Percentiles rank a stretch among this genome's conserved stretches.
phyloP scores from a whole-genome alignment of 2,113 vertebrate genomes.

The Proterorhinus semilunaris region DNA sequence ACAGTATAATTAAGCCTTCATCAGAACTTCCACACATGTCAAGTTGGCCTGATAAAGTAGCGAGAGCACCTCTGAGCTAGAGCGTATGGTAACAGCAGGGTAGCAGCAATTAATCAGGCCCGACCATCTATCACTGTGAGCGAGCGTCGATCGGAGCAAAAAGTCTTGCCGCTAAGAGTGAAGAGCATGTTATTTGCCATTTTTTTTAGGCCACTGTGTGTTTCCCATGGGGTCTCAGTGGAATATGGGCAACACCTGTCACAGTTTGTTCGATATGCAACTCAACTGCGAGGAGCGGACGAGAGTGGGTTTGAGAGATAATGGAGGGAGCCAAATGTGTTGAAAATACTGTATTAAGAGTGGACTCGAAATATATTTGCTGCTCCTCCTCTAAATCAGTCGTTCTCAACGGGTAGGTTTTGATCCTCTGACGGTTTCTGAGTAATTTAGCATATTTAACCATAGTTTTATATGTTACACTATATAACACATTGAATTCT shows the following conservation, averaged over 20 bases:
- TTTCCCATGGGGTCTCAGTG: background rate
- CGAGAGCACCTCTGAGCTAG: background rate
- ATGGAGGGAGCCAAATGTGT: background rate
- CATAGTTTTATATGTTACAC: too few relatives aligned
- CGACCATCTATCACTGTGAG: background rate
- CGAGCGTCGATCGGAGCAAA: background rate
- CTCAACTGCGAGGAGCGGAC: background rate
- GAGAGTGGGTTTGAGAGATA: background rate
- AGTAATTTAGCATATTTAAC: too few relatives aligned
- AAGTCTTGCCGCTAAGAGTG: background rate
- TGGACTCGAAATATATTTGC: background rate
- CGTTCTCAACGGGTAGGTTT: too few relatives aligned
- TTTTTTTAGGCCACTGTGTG: background rate
- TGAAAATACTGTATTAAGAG: background rate
- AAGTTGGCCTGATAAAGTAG: background rate
- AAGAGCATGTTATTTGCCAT: constrained; percentile 1
- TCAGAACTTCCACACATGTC: background rate
- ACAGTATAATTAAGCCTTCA: background rate
- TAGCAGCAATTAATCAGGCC: background rate
- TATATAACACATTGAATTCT: too few relatives aligned
- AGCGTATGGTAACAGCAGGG: background rate
- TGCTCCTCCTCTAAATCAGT: too few relatives aligned
- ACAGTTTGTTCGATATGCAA: background rate
- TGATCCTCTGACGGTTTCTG: too few relatives aligned
- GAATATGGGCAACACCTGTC: background rate